These are phyloP conservation scores for Cactoblastis cactorum DNA, from an alignment of 2,888 invertebrate genomes.

Conservation along the genomic window DNA sequence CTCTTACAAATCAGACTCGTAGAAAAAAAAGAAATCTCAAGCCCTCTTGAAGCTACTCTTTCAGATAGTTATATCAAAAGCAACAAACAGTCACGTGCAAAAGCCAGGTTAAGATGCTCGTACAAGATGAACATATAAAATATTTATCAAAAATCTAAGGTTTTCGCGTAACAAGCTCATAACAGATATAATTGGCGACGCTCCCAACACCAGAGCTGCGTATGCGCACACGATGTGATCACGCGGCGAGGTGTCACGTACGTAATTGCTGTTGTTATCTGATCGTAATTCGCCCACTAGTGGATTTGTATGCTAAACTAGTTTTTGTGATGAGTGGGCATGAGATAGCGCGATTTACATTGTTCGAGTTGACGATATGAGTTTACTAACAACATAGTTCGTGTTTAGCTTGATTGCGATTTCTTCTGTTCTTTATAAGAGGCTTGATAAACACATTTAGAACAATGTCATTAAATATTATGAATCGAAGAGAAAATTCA, in stretches of 20 bases:
- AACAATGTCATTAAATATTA: no score
- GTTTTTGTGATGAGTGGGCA: conserved; percentile 42
- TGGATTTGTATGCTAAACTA: conserved; percentile 66
- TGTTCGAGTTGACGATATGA: neutral
- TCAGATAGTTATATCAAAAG: neutral
- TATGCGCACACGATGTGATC: conserved; percentile 47
- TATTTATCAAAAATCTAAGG: neutral
- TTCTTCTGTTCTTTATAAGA: no score
- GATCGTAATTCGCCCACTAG: conserved; percentile 62
- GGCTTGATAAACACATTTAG: no score
- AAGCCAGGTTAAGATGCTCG: neutral
- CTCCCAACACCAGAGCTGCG: conserved; percentile 46
- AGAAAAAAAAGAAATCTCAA: neutral
- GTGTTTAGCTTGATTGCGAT: no score
- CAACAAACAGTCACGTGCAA: neutral
- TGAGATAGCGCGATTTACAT: conserved; percentile 5
- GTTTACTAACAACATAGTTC: no score
- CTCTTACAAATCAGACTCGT: no score
- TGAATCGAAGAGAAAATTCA: no score
- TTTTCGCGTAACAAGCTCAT: conserved; percentile 34
- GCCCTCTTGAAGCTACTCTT: neutral
- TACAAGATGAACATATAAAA: neutral
- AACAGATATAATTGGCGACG: conserved; percentile 53
- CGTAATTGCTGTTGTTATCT: conserved; percentile 67
- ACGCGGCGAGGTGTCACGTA: conserved; percentile 66